Conservation (phyloP, 2,888 invertebrate genomes). For the Seira ritae region DNA sequence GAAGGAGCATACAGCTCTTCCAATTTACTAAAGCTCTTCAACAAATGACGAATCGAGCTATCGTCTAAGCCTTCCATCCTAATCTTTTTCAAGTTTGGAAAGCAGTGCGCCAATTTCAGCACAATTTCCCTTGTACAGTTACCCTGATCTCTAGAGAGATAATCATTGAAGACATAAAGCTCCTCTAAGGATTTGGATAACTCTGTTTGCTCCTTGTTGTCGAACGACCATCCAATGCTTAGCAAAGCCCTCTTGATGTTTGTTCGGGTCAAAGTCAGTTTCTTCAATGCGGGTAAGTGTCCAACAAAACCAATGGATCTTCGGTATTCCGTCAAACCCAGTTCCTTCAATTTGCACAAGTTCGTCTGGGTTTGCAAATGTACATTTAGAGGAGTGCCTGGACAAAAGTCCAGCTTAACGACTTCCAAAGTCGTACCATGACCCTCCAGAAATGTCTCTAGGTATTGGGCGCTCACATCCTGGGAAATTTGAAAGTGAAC, state of each 20-base stretch:
- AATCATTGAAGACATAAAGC: slow-evolving; percentile 41
- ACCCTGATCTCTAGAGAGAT: slow-evolving; percentile 45
- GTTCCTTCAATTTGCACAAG: slow-evolving; percentile 25
- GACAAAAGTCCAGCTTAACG: slow-evolving; percentile 29
- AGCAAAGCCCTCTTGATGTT: slow-evolving; percentile 54
- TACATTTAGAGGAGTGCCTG: slow-evolving; percentile 33
- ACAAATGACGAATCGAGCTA: slow-evolving; percentile 44
- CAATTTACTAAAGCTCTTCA: slow-evolving; percentile 43
- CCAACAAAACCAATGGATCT: slow-evolving; percentile 50
- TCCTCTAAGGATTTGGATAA: slow-evolving; percentile 24
- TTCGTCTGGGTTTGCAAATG: neutral
- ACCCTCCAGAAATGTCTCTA: slow-evolving; percentile 37
- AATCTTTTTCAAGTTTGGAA: slow-evolving; percentile 36
- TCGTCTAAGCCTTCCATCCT: slow-evolving; percentile 46
- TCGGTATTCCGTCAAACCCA: slow-evolving; percentile 35
- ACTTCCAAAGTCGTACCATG: slow-evolving; percentile 26
- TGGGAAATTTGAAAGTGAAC: slow-evolving; percentile 34
- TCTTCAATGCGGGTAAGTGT: slow-evolving; percentile 30
- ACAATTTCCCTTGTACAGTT: slow-evolving; percentile 55
- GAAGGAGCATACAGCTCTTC: slow-evolving; percentile 42
- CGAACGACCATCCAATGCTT: slow-evolving; percentile 51
- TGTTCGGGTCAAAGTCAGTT: slow-evolving; percentile 27
- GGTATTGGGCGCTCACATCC: slow-evolving; percentile 38
- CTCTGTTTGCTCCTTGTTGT: slow-evolving; percentile 37
- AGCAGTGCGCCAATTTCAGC: slow-evolving; percentile 46